Evolutionary conservation across 2,797 vertebrate species (phyloP).

Genomic region (Peromyscus aztecus): DNA sequence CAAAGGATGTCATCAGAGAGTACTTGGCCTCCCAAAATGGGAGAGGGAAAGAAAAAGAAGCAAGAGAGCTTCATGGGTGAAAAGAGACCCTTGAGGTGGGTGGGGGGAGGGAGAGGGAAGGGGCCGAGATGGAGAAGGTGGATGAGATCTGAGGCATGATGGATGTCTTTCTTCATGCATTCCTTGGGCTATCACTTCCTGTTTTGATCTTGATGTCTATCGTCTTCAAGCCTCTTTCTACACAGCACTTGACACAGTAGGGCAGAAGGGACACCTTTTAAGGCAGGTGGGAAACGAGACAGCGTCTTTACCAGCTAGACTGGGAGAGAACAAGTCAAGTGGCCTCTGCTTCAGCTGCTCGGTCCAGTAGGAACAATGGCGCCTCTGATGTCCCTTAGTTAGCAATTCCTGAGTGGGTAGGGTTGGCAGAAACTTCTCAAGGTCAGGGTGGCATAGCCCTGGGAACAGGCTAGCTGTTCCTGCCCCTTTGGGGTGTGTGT

Average conservation of each 20-base stretch:
- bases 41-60: background rate
- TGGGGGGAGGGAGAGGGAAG: background rate
- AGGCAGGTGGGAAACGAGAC: background rate
- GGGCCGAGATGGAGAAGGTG: background rate
- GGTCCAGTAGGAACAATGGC: background rate
- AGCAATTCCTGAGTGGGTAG: background rate
- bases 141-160: background rate
- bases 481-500: background rate
- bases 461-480: background rate
- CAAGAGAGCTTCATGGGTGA: background rate
- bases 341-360: background rate
- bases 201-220: background rate
- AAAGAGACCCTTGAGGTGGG: background rate
- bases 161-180: no score
- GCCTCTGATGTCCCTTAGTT: background rate
- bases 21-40: background rate
- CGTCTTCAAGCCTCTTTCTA: background rate
- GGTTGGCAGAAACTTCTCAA: background rate
- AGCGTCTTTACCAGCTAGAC: background rate
- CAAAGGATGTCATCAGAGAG: background rate
- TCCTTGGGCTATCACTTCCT: background rate
- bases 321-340: background rate
- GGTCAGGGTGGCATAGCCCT: rapidly evolving
- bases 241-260: background rate
- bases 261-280: background rate